Evolutionary conservation across 2,888 invertebrate species (phyloP).

Genomic region (Pachycephus smyrnensis): DNA sequence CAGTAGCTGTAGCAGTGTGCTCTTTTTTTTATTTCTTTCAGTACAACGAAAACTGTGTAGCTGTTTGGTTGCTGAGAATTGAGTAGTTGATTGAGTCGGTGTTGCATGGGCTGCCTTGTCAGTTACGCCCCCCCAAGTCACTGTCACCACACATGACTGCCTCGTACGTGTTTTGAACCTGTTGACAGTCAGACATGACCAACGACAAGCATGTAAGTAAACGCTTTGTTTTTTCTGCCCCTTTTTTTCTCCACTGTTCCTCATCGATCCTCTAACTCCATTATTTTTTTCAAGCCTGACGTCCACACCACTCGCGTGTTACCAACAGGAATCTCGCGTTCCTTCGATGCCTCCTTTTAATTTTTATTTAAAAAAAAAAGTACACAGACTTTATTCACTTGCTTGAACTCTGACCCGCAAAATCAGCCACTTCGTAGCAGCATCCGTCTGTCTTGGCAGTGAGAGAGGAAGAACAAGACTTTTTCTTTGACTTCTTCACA

Average conservation of each 20-base stretch:
- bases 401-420: neutral
- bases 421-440: neutral
- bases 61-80: conserved; percentile 31
- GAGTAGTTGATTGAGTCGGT: conserved; percentile 37
- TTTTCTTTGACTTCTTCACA: neutral
- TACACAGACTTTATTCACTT: neutral
- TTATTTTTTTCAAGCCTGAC: neutral
- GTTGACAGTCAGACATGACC: conserved; percentile 52
- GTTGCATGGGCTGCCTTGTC: conserved; percentile 48
- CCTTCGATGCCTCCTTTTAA: neutral
- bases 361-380: neutral
- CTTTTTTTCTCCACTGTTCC: neutral
- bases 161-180: conserved; percentile 33
- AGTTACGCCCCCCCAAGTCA: conserved; percentile 21
- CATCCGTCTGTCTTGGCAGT: neutral
- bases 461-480: neutral
- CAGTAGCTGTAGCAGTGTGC: conserved; percentile 32
- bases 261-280: neutral
- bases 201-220: conserved; percentile 64
- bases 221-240: neutral
- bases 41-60: conserved; percentile 34
- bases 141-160: conserved; percentile 36
- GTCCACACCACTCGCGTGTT: neutral
- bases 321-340: neutral
- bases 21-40: conserved; percentile 43